Conservation (phyloP, 2,113 vertebrate species). For the Pundamilia nyererei region DNA sequence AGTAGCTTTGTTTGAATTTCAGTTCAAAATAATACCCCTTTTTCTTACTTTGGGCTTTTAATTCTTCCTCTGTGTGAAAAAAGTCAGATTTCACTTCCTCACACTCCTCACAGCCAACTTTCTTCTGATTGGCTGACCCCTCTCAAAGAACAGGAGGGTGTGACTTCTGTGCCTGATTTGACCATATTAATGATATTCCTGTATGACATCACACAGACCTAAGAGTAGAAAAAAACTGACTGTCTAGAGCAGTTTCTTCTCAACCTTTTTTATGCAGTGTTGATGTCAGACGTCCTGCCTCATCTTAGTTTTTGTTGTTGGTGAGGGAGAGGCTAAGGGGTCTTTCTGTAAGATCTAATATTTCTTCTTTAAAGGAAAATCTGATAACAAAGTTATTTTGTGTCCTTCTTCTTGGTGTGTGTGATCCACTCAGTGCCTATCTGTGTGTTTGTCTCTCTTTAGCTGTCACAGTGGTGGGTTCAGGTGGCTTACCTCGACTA, state of each 20-base stretch:
- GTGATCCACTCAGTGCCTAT: neutral
- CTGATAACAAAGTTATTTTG: neutral
- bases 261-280: neutral
- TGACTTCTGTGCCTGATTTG: neutral
- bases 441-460: neutral
- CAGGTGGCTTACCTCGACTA: constrained; percentile 89
- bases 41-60: neutral
- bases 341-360: neutral
- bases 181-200: neutral
- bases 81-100: neutral
- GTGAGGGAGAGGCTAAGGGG: neutral
- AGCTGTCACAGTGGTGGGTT: constrained; percentile 98
- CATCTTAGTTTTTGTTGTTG: neutral
- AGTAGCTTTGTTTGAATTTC: neutral
- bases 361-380: neutral
- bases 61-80: neutral
- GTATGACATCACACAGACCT: neutral
- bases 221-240: neutral
- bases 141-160: neutral
- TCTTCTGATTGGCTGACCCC: neutral
- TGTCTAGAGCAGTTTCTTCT: neutral
- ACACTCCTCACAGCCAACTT: neutral
- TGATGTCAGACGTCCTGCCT: neutral
- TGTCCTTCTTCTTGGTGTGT: neutral
- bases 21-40: neutral